Percentiles rank a stretch among this genome's conserved stretches.
These are phyloP conservation scores for Microcebus lehilahytsara DNA, from an alignment of 2,113 vertebrate genomes.

Conservation along the genomic window DNA sequence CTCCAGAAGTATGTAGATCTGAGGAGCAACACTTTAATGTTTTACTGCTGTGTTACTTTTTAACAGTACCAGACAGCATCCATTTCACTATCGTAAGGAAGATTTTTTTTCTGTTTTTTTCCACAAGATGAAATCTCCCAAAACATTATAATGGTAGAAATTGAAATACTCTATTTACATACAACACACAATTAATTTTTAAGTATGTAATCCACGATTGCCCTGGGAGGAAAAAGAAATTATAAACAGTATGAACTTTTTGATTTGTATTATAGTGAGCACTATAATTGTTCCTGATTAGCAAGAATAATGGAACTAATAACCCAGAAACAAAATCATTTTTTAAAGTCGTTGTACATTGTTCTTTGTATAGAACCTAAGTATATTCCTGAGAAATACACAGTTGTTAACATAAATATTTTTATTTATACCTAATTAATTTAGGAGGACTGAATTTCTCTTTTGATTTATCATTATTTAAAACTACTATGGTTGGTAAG, in stretches of 20 bases:
- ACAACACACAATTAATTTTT: conserved; percentile 2
- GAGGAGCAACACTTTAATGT: not conserved
- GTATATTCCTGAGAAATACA: not conserved
- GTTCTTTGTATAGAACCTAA: not conserved
- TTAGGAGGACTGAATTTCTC: not conserved
- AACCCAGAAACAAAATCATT: not conserved
- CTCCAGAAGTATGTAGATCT: not conserved
- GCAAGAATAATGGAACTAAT: not conserved
- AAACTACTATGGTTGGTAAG: not conserved
- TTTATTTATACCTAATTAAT: not conserved
- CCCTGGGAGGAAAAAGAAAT: not conserved
- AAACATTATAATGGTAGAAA: not conserved
- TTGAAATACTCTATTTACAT: not conserved
- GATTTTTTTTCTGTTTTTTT: not conserved
- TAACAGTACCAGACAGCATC: not conserved
- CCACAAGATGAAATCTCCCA: not conserved
- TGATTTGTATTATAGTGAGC: not conserved
- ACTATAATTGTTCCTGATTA: not conserved
- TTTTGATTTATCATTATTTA: not conserved
- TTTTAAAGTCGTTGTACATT: not conserved
- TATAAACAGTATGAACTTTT: not conserved
- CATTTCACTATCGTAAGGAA: not conserved
- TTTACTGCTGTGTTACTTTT: not conserved
- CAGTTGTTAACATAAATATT: not conserved
- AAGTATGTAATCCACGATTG: not conserved